These are phyloP conservation scores for Machimus atricapillus DNA, from an alignment of 2,888 invertebrate genomes.

Conservation along the genomic window DNA sequence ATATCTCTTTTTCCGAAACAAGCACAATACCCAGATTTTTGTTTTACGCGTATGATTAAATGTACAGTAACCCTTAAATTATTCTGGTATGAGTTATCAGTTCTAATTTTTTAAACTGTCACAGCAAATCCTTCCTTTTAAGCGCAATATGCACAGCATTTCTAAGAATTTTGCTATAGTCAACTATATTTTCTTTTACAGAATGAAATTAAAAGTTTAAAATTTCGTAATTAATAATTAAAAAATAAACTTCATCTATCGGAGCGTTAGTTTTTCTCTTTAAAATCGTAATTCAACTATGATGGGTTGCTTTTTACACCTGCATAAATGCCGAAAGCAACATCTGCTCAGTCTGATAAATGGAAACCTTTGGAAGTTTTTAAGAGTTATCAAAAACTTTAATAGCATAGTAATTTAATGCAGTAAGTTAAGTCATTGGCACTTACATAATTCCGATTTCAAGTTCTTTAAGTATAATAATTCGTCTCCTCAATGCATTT, in stretches of 20 bases:
- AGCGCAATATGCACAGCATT: neutral
- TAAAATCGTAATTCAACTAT: neutral
- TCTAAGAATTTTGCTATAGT: neutral
- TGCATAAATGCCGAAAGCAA: too few relatives aligned
- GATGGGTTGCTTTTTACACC: too few relatives aligned
- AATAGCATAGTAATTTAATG: neutral
- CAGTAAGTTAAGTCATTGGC: neutral
- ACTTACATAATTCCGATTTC: too few relatives aligned
- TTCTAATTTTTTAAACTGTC: too few relatives aligned
- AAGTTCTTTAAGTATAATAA: neutral
- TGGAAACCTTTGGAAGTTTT: too few relatives aligned
- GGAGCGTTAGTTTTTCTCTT: neutral
- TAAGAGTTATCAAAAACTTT: too few relatives aligned
- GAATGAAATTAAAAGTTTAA: neutral
- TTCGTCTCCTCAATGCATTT: neutral
- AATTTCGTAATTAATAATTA: neutral
- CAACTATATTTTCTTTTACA: neutral
- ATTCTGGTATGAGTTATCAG: too few relatives aligned
- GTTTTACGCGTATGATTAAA: too few relatives aligned
- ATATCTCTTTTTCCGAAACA: too few relatives aligned
- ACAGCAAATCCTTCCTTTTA: neutral
- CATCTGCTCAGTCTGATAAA: neutral
- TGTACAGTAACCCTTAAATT: too few relatives aligned
- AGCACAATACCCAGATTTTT: too few relatives aligned
- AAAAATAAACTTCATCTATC: too few relatives aligned